These are phyloP conservation scores for Odontothrips loti DNA, from an alignment of 2,888 invertebrate genomes.

Conservation along the genomic window DNA sequence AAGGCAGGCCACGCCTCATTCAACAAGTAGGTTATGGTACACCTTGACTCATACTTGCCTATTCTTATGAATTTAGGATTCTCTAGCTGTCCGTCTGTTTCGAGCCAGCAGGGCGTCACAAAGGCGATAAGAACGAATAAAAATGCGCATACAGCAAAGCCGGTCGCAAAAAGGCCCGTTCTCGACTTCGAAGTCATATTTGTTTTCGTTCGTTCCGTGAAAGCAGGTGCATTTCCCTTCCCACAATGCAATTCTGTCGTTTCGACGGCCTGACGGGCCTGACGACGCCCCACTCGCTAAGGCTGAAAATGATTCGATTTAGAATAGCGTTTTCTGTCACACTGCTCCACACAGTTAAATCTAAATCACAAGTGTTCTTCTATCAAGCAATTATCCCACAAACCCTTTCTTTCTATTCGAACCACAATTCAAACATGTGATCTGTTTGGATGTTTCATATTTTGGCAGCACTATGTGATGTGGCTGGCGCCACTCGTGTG, in stretches of 20 bases:
- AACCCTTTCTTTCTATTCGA: no score
- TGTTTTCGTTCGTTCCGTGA: conserved; percentile 23
- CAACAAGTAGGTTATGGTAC: conserved; percentile 32
- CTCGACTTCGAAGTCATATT: conserved; percentile 54
- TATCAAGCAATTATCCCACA: no score
- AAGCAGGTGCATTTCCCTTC: background rate
- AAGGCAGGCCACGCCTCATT: conserved; percentile 42
- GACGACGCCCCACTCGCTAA: no score
- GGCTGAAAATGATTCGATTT: no score
- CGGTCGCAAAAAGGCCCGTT: conserved; percentile 61
- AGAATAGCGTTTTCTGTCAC: no score
- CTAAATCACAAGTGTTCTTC: no score
- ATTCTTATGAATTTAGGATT: conserved; percentile 76
- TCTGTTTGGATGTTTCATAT: no score
- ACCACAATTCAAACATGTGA: background rate
- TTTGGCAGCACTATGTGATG: no score
- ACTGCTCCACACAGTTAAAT: no score
- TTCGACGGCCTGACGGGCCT: no score
- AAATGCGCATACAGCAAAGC: conserved; percentile 62
- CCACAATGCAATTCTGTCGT: background rate
- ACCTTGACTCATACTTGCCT: conserved; percentile 53
- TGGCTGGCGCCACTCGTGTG: background rate
- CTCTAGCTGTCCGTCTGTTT: conserved; percentile 70
- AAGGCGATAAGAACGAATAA: conserved; percentile 74
- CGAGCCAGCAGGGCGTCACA: conserved; percentile 83